phyloP scores from a whole-genome alignment of 2,888 invertebrate genomes.

The Nomada ferruginata region DNA sequence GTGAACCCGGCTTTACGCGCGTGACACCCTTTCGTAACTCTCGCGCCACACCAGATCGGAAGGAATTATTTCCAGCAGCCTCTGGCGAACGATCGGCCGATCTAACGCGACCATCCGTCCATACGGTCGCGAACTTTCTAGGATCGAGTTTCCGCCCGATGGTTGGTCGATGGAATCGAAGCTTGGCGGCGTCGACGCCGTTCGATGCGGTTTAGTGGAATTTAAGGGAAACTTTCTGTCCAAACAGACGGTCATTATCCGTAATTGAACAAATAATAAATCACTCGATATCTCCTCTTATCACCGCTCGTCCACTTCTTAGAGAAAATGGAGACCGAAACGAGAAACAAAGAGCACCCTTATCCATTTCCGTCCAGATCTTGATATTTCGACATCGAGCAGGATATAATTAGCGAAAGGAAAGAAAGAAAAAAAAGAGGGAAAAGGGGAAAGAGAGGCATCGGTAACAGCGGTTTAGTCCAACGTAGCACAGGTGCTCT shows the following conservation, averaged over 20 bases:
- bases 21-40: conserved; percentile 52
- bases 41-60: conserved; percentile 26
- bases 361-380: conserved; percentile 35
- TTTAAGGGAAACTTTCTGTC: neutral
- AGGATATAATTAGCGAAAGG: conserved; percentile 53
- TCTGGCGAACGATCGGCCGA: conserved; percentile 26
- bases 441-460: neutral
- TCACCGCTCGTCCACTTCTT: neutral
- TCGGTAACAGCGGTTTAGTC: neutral
- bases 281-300: conserved; percentile 16
- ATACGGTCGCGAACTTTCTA: conserved; percentile 2
- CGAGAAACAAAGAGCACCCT: conserved; percentile 17
- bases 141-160: conserved; percentile 37
- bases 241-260: no score
- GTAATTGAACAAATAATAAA: no score
- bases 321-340: neutral
- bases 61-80: conserved; percentile 59
- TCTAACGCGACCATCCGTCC: conserved; percentile 38
- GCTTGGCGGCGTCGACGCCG: no score
- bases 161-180: neutral
- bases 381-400: conserved; percentile 54
- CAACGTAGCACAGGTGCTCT: conserved; percentile 21
- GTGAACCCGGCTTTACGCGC: conserved; percentile 63
- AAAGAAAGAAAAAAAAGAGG: neutral
- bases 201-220: no score